phyloP scores from a whole-genome alignment of 2,113 vertebrate species.

The Chitala chitala region DNA sequence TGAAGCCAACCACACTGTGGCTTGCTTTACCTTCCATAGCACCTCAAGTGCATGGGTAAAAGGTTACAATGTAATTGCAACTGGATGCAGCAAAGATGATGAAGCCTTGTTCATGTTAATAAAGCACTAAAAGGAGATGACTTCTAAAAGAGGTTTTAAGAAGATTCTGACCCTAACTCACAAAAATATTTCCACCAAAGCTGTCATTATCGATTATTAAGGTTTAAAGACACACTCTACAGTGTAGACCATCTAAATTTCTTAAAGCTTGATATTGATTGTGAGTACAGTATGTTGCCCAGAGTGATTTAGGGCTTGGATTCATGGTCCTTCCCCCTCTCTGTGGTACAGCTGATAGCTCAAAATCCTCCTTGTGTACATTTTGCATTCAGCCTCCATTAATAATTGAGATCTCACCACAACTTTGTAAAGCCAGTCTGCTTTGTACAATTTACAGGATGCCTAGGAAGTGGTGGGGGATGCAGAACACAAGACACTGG shows the following conservation, averaged over 20 bases:
- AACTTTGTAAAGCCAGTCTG: neutral
- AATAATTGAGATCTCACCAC: neutral
- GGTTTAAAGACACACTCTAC: neutral
- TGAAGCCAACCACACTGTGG: neutral
- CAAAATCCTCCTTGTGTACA: neutral
- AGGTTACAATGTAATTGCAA: neutral
- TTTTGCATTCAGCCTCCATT: neutral
- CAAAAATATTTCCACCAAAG: neutral
- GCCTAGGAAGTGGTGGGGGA: neutral
- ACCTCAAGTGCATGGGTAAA: neutral
- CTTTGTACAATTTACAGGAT: neutral
- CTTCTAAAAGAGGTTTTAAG: constrained; percentile 4
- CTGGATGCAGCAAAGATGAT: neutral
- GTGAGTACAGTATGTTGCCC: neutral
- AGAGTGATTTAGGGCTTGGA: too few relatives aligned
- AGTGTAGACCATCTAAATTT: neutral
- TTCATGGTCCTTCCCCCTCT: too few relatives aligned
- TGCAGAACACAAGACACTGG: neutral
- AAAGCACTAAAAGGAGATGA: constrained; percentile 10
- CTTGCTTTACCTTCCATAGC: neutral
- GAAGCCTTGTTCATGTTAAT: neutral
- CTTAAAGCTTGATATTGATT: neutral
- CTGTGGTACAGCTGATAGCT: neutral
- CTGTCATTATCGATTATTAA: neutral
- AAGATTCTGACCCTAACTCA: neutral